phyloP scores from a whole-genome alignment of 2,888 invertebrate species.

The Rotaria magnacalcarata region DNA sequence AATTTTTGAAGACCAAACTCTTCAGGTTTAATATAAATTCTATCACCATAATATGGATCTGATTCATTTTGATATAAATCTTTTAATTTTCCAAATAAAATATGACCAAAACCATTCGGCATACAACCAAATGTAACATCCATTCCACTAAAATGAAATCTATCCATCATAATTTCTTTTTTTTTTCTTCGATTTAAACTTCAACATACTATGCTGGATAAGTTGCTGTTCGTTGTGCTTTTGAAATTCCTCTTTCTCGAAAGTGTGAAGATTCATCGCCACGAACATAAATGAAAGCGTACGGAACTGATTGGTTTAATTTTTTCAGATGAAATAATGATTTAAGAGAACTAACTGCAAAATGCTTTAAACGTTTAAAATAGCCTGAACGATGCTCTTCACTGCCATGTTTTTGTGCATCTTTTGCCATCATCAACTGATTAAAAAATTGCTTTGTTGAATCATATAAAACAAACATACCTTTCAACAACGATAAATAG shows the following conservation, averaged over 20 bases:
- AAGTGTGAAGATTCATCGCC: conserved; percentile 34
- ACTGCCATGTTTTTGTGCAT: conserved; percentile 13
- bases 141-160: background rate
- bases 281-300: conserved; percentile 19
- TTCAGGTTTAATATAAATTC: conserved; percentile 31
- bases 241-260: background rate
- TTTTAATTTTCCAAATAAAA: conserved; percentile 24
- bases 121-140: conserved; percentile 5
- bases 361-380: background rate
- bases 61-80: background rate
- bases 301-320: background rate
- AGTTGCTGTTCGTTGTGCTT: background rate
- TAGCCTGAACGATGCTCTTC: background rate
- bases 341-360: background rate
- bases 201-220: conserved; percentile 11
- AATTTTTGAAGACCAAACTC: conserved; percentile 28
- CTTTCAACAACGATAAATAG: background rate
- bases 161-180: background rate
- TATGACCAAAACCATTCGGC: conserved; percentile 6
- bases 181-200: too few species aligned
- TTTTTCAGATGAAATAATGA: background rate
- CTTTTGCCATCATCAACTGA: background rate
- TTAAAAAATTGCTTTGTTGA: background rate
- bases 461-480: conserved; percentile 33
- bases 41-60: conserved; percentile 9